Percentiles rank a stretch among this genome's conserved stretches.
These are phyloP conservation scores for Pseudopodoces humilis DNA, from an alignment of 2,113 vertebrate genomes.

Conservation along the genomic window DNA sequence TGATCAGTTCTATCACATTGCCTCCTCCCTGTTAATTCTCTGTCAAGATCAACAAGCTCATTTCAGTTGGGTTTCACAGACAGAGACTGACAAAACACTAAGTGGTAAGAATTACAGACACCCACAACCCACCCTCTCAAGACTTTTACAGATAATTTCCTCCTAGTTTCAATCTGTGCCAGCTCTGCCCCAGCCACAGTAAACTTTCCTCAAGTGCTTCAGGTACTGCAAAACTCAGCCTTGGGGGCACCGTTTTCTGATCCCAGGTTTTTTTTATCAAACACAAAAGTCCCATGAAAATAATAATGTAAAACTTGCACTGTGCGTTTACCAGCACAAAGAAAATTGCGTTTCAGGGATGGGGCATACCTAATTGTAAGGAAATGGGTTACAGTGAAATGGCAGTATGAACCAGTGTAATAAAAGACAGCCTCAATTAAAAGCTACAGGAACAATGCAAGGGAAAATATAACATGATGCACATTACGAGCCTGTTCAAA, in stretches of 20 bases:
- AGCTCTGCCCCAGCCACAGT: background rate
- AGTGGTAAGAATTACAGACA: background rate
- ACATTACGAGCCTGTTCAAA: background rate
- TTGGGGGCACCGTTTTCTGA: background rate
- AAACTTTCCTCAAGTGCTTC: background rate
- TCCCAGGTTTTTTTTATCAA: slow-evolving; percentile 31
- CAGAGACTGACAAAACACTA: background rate
- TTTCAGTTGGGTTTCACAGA: background rate
- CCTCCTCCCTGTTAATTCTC: background rate
- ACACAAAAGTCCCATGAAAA: background rate
- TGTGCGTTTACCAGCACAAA: slow-evolving; percentile 21
- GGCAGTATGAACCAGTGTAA: background rate
- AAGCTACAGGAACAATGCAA: slow-evolving; percentile 36
- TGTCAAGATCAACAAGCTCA: background rate
- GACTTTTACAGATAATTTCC: background rate
- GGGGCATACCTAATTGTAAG: slow-evolving; percentile 29
- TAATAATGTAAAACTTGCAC: background rate
- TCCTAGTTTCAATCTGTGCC: background rate
- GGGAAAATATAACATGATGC: background rate
- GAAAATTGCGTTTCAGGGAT: slow-evolving; percentile 56
- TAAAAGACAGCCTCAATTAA: slow-evolving; percentile 55
- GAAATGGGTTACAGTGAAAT: slow-evolving; percentile 44
- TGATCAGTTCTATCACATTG: background rate
- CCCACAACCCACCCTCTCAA: background rate
- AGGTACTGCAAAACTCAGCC: background rate